Evolutionary conservation across 2,797 vertebrate species (phyloP).

Genomic region (Margarornis squamiger): DNA sequence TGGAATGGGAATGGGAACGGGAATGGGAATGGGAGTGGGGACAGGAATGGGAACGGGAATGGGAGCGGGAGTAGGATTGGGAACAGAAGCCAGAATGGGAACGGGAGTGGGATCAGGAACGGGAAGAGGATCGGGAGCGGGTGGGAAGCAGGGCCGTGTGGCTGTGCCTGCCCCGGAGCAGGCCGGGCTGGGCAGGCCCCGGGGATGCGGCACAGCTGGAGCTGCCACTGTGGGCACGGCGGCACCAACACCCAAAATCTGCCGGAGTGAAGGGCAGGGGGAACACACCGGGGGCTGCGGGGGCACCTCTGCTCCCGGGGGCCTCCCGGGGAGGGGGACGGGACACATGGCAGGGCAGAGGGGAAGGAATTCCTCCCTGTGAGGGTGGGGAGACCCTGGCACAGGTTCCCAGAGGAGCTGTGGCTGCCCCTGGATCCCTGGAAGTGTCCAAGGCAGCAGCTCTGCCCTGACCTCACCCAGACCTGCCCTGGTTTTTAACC

Average conservation of each 20-base stretch:
- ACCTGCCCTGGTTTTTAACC: neutral
- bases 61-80: neutral
- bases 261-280: neutral
- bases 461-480: neutral
- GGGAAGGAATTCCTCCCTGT: fast-evolving
- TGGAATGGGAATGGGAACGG: neutral
- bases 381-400: neutral
- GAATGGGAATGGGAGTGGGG: neutral
- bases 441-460: neutral
- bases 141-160: neutral
- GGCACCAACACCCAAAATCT: neutral
- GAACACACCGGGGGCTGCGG: neutral
- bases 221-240: no score
- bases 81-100: neutral
- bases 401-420: neutral
- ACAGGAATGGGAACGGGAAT: neutral
- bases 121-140: neutral
- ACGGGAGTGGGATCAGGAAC: neutral
- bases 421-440: neutral
- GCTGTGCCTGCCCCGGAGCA: neutral
- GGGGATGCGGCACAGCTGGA: no score
- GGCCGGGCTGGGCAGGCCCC: no score
- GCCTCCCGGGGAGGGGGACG: no score
- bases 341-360: neutral
- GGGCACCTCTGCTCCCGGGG: neutral